These are phyloP conservation scores for Parauchenoglanis punctatus DNA, from an alignment of 2,797 vertebrate species.

Conservation along the genomic window DNA sequence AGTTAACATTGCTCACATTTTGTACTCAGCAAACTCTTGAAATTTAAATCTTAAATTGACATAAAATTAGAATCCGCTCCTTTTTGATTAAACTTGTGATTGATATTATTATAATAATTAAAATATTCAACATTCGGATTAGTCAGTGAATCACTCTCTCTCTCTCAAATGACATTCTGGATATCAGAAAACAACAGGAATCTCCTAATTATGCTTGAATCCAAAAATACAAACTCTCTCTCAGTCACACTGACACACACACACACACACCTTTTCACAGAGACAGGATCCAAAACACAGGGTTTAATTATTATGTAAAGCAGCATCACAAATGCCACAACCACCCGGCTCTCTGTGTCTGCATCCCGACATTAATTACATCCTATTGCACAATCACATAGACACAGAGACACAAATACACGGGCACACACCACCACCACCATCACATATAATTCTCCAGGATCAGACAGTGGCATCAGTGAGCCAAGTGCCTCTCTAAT, in stretches of 20 bases:
- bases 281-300: slow-evolving; percentile 1
- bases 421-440: slow-evolving; percentile 3
- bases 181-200: slow-evolving; percentile 35
- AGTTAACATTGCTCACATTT: not conserved
- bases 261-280: not conserved
- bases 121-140: not conserved
- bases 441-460: slow-evolving; percentile 5
- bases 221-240: slow-evolving; percentile 26
- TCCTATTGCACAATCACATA: not conserved
- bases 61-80: not conserved
- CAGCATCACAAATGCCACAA: slow-evolving; percentile 24
- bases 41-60: not conserved
- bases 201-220: not conserved
- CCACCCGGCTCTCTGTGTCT: not conserved
- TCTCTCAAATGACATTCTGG: slow-evolving; percentile 14
- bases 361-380: slow-evolving; percentile 15
- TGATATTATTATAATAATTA: not conserved
- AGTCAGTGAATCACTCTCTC: not conserved
- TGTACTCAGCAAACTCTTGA: not conserved
- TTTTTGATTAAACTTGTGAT: not conserved
- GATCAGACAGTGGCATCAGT: not conserved
- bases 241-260: not conserved
- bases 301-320: slow-evolving; percentile 24
- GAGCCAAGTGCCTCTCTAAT: not conserved
- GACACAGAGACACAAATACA: not conserved